Conservation (phyloP, 2,797 vertebrate genomes). For the Coracias cyanogaster region DNA sequence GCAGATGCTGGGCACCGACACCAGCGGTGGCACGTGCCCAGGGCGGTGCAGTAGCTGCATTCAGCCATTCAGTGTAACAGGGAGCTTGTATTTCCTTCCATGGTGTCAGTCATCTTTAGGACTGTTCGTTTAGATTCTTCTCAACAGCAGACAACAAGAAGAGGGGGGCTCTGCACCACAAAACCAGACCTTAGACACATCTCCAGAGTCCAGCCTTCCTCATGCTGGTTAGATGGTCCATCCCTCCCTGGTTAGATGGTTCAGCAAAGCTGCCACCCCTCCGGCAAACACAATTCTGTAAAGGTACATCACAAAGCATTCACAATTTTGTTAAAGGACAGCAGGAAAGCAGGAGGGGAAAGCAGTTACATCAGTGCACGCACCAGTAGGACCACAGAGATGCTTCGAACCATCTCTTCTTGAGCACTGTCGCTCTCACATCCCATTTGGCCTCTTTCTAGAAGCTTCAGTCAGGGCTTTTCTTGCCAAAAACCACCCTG, state of each 20-base stretch:
- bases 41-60: accelerated
- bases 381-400: background rate
- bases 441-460: background rate
- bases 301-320: accelerated
- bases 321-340: background rate
- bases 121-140: background rate
- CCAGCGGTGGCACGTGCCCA: accelerated
- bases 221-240: too few species aligned
- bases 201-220: accelerated
- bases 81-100: background rate
- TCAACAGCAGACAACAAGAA: accelerated
- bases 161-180: background rate
- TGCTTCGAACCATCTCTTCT: background rate
- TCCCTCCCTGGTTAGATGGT: background rate
- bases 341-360: background rate
- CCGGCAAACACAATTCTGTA: background rate
- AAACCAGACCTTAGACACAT: background rate
- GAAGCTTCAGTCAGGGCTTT: accelerated
- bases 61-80: too few species aligned
- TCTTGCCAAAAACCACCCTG: background rate
- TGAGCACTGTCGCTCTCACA: accelerated
- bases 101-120: accelerated
- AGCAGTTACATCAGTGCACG: accelerated
- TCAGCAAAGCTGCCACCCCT: background rate
- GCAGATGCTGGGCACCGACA: accelerated